Evolutionary conservation across 1,140 invertebrate genomes (phyloP).

Genomic region (Schlechtendalia chinensis): DNA sequence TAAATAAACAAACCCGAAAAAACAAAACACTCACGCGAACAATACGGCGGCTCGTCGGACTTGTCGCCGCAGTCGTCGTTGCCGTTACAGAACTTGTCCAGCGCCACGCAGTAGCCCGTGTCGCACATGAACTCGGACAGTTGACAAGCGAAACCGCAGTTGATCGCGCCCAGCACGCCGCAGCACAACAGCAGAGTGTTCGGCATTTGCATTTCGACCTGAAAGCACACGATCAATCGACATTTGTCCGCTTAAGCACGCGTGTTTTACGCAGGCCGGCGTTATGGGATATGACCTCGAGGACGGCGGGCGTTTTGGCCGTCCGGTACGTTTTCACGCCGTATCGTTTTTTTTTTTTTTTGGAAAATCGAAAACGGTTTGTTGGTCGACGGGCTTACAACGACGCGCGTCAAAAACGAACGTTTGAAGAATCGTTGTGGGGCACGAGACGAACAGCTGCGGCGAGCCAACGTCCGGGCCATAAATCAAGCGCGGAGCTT

Average conservation of each 20-base stretch:
- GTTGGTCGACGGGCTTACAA: too few species aligned
- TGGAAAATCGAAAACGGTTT: too few species aligned
- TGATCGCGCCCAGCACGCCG: not conserved
- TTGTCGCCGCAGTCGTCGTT: constrained; percentile 75
- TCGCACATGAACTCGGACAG: constrained; percentile 66
- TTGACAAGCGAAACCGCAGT: constrained; percentile 56
- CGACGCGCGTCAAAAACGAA: constrained; percentile 5
- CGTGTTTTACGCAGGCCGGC: too few species aligned
- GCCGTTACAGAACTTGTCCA: constrained; percentile 77
- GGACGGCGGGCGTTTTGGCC: too few species aligned
- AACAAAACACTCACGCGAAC: constrained; percentile 68
- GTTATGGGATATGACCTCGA: too few species aligned
- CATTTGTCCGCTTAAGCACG: too few species aligned
- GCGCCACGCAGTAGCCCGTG: constrained; percentile 69
- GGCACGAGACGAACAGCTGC: not conserved
- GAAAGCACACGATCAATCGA: not conserved
- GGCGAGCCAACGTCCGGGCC: not conserved
- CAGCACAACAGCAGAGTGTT: not conserved
- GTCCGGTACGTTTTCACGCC: too few species aligned
- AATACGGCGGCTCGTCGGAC: constrained; percentile 73
- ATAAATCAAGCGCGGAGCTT: constrained; percentile 10
- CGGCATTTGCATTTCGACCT: constrained; percentile 5
- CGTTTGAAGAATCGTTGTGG: constrained; percentile 5
- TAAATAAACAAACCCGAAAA: too few species aligned
- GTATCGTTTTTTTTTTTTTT: too few species aligned